phyloP scores from a whole-genome alignment of 1,140 invertebrate species.

The Hylyphantes graminicola region DNA sequence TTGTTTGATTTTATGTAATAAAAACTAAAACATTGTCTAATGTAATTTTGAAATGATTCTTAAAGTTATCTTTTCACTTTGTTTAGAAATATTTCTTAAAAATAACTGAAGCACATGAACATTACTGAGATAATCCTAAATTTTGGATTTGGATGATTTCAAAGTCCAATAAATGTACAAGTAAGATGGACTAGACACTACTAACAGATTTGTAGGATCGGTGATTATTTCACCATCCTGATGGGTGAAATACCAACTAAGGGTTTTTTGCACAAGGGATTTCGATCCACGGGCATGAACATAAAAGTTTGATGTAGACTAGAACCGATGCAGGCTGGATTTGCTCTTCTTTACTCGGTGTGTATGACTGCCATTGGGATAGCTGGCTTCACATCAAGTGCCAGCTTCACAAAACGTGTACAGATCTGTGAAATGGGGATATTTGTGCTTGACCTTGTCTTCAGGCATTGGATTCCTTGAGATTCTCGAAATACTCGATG shows the following conservation, averaged over 20 bases:
- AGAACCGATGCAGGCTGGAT: constrained; percentile 45
- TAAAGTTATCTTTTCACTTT: background rate
- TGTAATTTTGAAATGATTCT: background rate
- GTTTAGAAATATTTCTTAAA: background rate
- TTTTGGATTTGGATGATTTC: constrained; percentile 3
- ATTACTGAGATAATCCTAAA: constrained; percentile 8
- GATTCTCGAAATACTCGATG: constrained; percentile 96
- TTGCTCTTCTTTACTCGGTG: constrained; percentile 2
- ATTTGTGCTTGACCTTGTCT: background rate
- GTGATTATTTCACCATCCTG: background rate
- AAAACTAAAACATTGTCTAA: background rate
- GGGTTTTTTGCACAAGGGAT: constrained; percentile 12
- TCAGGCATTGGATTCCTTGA: constrained; percentile 83
- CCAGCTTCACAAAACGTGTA: background rate
- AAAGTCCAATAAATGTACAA: constrained; percentile 22
- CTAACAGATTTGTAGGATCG: constrained; percentile 34
- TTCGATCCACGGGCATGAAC: constrained; percentile 30
- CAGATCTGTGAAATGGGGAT: background rate
- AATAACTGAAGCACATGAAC: constrained; percentile 20
- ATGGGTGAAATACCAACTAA: constrained; percentile 13
- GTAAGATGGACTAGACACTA: constrained; percentile 41
- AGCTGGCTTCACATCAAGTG: background rate
- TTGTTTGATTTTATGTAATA: background rate
- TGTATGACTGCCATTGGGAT: constrained; percentile 6
- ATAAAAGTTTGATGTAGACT: constrained; percentile 43